phyloP scores from a whole-genome alignment of 2,888 invertebrate species.

The Thysanoteuthis rhombus region DNA sequence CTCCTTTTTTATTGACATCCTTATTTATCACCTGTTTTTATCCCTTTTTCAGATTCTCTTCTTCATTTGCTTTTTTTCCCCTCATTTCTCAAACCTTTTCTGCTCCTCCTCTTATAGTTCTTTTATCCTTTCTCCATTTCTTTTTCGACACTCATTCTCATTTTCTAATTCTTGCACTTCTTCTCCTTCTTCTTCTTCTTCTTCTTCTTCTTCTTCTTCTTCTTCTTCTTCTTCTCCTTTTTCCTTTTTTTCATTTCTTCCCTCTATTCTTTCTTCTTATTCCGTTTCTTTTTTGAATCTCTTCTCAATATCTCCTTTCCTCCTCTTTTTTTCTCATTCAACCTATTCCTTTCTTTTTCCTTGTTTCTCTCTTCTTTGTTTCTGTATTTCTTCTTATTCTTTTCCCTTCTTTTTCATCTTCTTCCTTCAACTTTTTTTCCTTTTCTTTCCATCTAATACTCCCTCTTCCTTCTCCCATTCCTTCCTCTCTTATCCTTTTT shows the following conservation, averaged over 20 bases:
- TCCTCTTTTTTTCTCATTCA: not conserved
- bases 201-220: not conserved
- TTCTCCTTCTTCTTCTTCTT: not conserved
- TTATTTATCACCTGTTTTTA: no score
- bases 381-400: not conserved
- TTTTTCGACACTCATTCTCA: no score
- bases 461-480: not conserved
- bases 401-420: not conserved
- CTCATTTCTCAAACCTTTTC: not conserved
- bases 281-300: not conserved
- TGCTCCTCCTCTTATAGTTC: not conserved
- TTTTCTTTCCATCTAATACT: no score
- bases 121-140: not conserved
- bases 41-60: not conserved
- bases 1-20: not conserved
- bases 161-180: no score
- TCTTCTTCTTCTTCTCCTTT: not conserved
- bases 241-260: not conserved
- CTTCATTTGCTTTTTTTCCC: not conserved
- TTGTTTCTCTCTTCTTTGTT: not conserved
- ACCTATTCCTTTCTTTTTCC: not conserved
- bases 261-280: not conserved
- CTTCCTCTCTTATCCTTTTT: no score
- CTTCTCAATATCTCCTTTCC: no score
- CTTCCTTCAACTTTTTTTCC: no score